Conservation (phyloP, 2,797 vertebrate species). For the Mormyrus hasselquistii region DNA sequence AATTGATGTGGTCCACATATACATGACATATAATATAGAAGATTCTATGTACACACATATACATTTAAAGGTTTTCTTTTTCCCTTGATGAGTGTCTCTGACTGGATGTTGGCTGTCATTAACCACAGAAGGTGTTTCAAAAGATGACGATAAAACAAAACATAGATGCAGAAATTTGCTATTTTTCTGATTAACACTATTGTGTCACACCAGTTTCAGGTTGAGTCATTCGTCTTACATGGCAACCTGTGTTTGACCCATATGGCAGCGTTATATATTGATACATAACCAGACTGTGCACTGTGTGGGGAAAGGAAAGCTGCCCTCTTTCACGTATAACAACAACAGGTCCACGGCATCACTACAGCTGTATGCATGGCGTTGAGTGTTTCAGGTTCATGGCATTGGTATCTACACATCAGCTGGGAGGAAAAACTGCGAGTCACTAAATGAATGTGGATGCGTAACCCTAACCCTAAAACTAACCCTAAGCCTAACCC, state of each 20-base stretch:
- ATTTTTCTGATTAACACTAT: neutral
- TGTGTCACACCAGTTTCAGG: neutral
- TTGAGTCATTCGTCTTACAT: neutral
- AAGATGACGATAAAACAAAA: neutral
- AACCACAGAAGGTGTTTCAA: neutral
- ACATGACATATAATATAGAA: constrained; percentile 63
- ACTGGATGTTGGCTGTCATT: neutral
- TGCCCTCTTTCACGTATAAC: neutral
- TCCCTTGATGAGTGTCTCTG: neutral
- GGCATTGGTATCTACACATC: constrained; percentile 13
- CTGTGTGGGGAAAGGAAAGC: neutral
- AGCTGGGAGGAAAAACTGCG: neutral
- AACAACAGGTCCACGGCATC: neutral
- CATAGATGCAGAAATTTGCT: constrained; percentile 41
- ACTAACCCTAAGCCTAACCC: too few relatives aligned
- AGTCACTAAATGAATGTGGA: neutral
- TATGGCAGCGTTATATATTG: neutral
- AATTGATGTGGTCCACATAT: constrained; percentile 56
- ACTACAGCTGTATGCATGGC: neutral
- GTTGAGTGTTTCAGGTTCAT: neutral
- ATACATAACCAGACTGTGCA: neutral
- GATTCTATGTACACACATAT: constrained; percentile 65
- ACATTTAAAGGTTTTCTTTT: constrained; percentile 9
- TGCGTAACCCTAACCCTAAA: neutral
- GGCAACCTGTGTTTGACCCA: neutral